phyloP scores from a whole-genome alignment of 2,888 invertebrate species.

The Parthenolecanium corni region DNA sequence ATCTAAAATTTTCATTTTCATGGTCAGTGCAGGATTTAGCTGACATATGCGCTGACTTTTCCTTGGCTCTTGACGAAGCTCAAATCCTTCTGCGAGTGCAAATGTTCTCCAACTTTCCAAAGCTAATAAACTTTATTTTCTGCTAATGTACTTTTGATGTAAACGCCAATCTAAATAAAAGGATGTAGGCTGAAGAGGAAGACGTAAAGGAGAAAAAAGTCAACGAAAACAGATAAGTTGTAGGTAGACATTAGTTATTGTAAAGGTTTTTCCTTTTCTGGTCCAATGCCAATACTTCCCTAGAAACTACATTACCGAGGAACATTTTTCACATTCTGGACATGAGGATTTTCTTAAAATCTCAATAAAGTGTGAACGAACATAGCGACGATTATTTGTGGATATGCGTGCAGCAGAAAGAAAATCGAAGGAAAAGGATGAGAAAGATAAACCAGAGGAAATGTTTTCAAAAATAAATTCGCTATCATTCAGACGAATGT shows the following conservation, averaged over 20 bases:
- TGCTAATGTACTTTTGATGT: constrained; percentile 26
- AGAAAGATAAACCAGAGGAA: too few species aligned
- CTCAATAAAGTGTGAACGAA: constrained; percentile 9
- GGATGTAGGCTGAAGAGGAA: constrained; percentile 11
- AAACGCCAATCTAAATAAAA: constrained; percentile 24
- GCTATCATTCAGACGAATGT: too few species aligned
- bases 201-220: neutral
- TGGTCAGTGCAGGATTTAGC: too few species aligned
- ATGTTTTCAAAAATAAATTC: too few species aligned
- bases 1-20: too few species aligned
- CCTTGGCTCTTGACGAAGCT: too few species aligned
- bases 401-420: too few species aligned
- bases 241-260: constrained; percentile 28
- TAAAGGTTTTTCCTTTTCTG: constrained; percentile 23
- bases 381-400: neutral
- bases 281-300: constrained; percentile 2
- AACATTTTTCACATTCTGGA: constrained; percentile 26
- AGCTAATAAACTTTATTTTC: constrained; percentile 15
- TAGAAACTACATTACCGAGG: constrained; percentile 4
- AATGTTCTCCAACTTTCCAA: neutral
- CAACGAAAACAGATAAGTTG: constrained; percentile 24
- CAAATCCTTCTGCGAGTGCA: too few species aligned
- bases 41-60: too few species aligned
- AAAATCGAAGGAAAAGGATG: too few species aligned
- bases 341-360: constrained; percentile 20